Evolutionary conservation across 2,113 vertebrate species (phyloP), one percentile per base, ranked within the genome.

Genomic region (Tamias sibiricus): DNA sequence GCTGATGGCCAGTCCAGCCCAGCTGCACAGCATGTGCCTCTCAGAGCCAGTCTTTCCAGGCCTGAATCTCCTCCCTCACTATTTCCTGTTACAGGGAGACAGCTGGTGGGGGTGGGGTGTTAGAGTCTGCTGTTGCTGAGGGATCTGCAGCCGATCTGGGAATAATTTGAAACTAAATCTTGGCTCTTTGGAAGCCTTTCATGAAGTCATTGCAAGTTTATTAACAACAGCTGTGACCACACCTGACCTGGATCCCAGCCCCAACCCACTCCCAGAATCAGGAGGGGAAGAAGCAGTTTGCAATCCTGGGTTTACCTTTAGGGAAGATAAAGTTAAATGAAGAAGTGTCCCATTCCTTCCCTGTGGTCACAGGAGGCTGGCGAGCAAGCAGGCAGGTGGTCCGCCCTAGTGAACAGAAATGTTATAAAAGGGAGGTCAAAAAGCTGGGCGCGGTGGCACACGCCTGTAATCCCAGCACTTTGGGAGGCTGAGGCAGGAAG

Each of bases 81-180:
- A 64, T 97, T 98, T 98, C 98, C 98, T 98, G 98, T 95, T 97
- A 97, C 95, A 97, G 66, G 96, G 96, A 97, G 96, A 83, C 94
- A 92, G 88, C 95, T 90, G 87, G 64, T 90, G 87, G 64, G 85
- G 77, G 0, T 37, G 79, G 95, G 93, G 96, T n/a, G 91, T 69
- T 82, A 0, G 7, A 72, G 96, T 88, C 97, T 97, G 95, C 52
- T 95, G 94, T 97, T 97, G 93, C 97, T 98, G 95, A 95, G 52
- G 40, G 71, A 95, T 98, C 97, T 72, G 12, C 87, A 93, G 95
- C 97, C 94, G 95, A 97, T 97, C 98, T 98, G 98, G 98, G 98
- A 99, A 98, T 98, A 98, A 98, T 98, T 98, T 98, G 98, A 98
- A 98, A 98, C 97, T 96, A 97, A 98, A 97, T 96, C 98, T 96